These are phyloP conservation scores for Temnothorax nylanderi DNA, from an alignment of 1,140 invertebrate genomes.

Conservation along the genomic window DNA sequence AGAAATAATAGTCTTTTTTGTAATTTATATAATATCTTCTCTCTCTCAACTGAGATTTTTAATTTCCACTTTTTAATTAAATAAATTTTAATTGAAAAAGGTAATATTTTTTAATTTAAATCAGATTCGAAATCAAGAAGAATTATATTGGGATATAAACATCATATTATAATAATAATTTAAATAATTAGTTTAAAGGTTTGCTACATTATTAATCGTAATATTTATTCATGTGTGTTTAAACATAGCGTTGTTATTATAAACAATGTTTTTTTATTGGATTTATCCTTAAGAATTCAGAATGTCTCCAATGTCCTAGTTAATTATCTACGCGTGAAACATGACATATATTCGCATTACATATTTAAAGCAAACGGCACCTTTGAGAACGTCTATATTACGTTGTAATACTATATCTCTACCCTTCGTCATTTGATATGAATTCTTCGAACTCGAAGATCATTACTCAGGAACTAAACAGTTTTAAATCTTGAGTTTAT, in stretches of 20 bases:
- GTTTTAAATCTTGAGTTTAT: neutral
- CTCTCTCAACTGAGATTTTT: no score
- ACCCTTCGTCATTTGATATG: conserved; percentile 7
- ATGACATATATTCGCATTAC: neutral
- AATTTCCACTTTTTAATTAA: neutral
- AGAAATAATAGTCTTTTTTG: neutral
- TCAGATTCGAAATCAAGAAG: no score
- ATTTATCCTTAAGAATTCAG: neutral
- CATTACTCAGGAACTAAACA: neutral
- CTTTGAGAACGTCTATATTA: conserved; percentile 20
- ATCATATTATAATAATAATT: no score
- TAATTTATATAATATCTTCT: neutral
- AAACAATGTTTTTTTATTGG: neutral
- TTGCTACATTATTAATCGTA: no score
- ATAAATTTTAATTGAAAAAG: neutral
- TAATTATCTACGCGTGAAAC: conserved; percentile 19
- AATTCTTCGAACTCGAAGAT: neutral
- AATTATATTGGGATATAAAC: no score
- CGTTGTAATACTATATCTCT: neutral
- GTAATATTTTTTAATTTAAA: no score
- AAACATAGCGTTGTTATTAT: neutral
- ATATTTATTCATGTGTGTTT: neutral
- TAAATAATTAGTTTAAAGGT: no score
- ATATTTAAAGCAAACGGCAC: conserved; percentile 29
- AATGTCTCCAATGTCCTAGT: neutral